Percentiles rank a stretch among this genome's conserved stretches.
Conservation (phyloP, 2,888 invertebrate species). For the Callyntrura sp. region DNA sequence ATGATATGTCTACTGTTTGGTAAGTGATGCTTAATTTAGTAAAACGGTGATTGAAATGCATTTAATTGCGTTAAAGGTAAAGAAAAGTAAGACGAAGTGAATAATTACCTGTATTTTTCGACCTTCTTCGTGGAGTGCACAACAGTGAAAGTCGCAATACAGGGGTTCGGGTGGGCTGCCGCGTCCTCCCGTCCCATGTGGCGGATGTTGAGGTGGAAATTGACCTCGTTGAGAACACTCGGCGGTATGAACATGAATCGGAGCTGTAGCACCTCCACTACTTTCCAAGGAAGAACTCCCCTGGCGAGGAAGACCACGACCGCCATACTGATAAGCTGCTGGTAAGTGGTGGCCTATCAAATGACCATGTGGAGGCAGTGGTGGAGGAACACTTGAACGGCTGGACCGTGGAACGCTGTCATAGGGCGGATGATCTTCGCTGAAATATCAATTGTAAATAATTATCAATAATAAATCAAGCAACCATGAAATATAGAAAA, state of each 20-base stretch:
- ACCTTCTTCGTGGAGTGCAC: conserved; percentile 97
- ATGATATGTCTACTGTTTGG: conserved; percentile 5
- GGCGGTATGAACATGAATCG: conserved; percentile 92
- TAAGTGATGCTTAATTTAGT: not conserved
- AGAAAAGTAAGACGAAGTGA: not conserved
- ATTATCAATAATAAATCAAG: too few relatives aligned
- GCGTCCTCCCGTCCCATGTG: conserved; percentile 83
- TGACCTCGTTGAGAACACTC: conserved; percentile 87
- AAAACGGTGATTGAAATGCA: not conserved
- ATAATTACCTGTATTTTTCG: conserved; percentile 91
- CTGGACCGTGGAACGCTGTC: conserved; percentile 85
- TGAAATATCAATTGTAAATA: too few relatives aligned
- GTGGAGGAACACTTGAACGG: conserved; percentile 85
- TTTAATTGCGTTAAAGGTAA: not conserved
- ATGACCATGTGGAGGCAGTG: conserved; percentile 81
- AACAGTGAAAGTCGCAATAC: conserved; percentile 98
- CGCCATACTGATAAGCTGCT: conserved; percentile 82
- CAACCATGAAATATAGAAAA: too few relatives aligned
- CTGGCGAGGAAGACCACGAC: conserved; percentile 84
- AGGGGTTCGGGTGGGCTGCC: conserved; percentile 86
- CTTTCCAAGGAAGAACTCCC: conserved; percentile 90
- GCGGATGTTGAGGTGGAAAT: conserved; percentile 83
- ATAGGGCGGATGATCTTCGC: conserved; percentile 86
- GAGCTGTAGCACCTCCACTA: conserved; percentile 85
- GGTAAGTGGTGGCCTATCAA: conserved; percentile 78